Evolutionary conservation across 2,113 vertebrate genomes (phyloP).

Genomic region (Brevimyrus niger): DNA sequence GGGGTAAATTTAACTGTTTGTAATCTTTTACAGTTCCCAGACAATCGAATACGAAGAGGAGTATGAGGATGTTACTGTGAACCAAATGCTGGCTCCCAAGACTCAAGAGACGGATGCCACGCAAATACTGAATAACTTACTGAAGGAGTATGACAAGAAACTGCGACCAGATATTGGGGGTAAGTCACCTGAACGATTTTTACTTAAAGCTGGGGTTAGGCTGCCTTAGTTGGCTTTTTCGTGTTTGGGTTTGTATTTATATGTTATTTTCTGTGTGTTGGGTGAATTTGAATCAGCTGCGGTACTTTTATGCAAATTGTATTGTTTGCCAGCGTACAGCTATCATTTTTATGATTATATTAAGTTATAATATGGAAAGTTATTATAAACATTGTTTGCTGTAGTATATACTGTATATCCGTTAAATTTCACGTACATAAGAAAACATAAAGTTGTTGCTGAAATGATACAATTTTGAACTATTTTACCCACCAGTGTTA

Average conservation of each 20-base stretch:
- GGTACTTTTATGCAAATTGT: not conserved
- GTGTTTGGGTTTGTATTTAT: not conserved
- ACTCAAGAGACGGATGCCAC: slow-evolving; percentile 81
- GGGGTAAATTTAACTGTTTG: not conserved
- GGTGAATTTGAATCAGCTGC: not conserved
- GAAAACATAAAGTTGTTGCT: not conserved
- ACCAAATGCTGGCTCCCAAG: slow-evolving; percentile 82
- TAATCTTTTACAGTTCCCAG: slow-evolving; percentile 58
- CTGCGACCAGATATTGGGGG: slow-evolving; percentile 91
- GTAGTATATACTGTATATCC: not conserved
- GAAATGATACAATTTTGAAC: not conserved
- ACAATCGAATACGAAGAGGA: slow-evolving; percentile 74
- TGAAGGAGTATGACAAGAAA: slow-evolving; percentile 90
- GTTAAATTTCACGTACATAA: not conserved
- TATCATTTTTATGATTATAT: not conserved
- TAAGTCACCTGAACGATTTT: slow-evolving; percentile 50
- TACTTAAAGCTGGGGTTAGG: not conserved
- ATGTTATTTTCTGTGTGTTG: not conserved
- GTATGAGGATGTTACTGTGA: slow-evolving; percentile 76
- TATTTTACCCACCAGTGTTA: not conserved
- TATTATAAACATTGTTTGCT: not conserved
- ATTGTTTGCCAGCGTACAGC: not conserved
- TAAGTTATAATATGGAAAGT: not conserved
- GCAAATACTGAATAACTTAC: slow-evolving; percentile 81
- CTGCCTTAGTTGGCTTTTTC: not conserved